Conservation (phyloP, 37 sponge, comb jelly and placozoan genomes). For the Agelas oroides region DNA sequence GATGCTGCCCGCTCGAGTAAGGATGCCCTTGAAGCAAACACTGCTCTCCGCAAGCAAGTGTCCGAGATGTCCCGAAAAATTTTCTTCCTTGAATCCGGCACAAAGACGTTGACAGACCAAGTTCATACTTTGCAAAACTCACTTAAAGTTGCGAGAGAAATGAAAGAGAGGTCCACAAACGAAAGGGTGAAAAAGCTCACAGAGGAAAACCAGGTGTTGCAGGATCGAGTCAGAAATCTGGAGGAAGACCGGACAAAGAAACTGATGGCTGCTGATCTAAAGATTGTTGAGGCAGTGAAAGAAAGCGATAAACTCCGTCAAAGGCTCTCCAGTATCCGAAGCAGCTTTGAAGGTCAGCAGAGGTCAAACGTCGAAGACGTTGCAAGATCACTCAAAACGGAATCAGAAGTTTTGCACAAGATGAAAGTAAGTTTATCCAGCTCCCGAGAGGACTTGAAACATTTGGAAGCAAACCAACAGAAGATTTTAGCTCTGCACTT, state of each 20-base stretch:
- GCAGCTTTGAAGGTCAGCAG: not conserved
- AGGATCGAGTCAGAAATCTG: not conserved
- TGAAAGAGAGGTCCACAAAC: slow-evolving; percentile 7
- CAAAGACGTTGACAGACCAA: slow-evolving; percentile 33
- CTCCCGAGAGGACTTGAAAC: slow-evolving; percentile 13
- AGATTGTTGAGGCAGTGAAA: slow-evolving; percentile 26
- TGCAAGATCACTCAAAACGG: not conserved
- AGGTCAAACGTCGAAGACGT: not conserved
- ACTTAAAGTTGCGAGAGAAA: slow-evolving; percentile 32
- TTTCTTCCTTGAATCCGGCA: slow-evolving; percentile 54
- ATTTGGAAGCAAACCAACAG: not conserved
- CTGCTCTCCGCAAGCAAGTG: slow-evolving; percentile 39
- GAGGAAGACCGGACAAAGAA: slow-evolving; percentile 37
- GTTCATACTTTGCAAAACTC: slow-evolving; percentile 3
- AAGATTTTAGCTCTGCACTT: slow-evolving; percentile 1
- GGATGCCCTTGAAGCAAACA: not conserved
- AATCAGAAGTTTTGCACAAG: not conserved
- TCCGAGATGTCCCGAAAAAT: slow-evolving; percentile 31
- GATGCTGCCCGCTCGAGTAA: not conserved
- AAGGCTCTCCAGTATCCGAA: not conserved
- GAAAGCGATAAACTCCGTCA: slow-evolving; percentile 57
- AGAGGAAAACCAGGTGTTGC: slow-evolving; percentile 20
- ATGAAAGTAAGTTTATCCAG: slow-evolving; percentile 14
- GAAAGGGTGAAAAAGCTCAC: slow-evolving; percentile 5
- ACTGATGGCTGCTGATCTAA: slow-evolving; percentile 32